Base-by-base conservation (phyloP, 2,888 invertebrate genomes). In the Empis stercorea region DNA sequence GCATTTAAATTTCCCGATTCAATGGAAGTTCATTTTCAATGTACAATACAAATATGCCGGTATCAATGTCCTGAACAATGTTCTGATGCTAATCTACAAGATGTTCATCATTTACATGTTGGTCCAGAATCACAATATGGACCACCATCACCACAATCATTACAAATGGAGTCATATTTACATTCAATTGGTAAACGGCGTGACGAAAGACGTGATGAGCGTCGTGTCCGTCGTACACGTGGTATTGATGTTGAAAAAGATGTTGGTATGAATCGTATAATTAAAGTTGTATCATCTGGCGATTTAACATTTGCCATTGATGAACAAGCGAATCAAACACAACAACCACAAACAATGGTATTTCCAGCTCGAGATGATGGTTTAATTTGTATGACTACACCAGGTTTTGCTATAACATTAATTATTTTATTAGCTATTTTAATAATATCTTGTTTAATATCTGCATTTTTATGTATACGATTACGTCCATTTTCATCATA, bases 1-100 rank as follows among this genome's bases (percentile, higher is more conserved):
- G 93, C 93, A 0, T 93, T 93, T 70, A 93, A 93, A 64, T 93
- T 93, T 73, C 93, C 93, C 1, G 93, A 93, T 62, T 91, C 91
- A 1, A 93, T 93, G 92, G 92, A 93, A 65, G 93, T 93, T 0
- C 92, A 93, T 65, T 93, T 93, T 75, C 91, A 92, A 65, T 93
- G 92, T 65, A 92, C 92, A 30, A 92, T 93, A 53, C 92, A 93
- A 66, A 92, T 93, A 59, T 93, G 93, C 65, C 76, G 92, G 56
- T 88, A 89, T 61, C 86, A 89, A 59, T 93, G 93, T 60, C 93
- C 93, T 0, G 92, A 92, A 55, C 93, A 93, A 61, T 93, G 92
- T 62, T 83, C 87, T 2, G 85, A 85, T 52, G 51, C 75, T 62
- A 71, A 71, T 45, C 62, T 78, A 1, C 73, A 73, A 64, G 77